phyloP scores from a whole-genome alignment of 2,113 vertebrate species.

The Dendropsophus ebraccatus region DNA sequence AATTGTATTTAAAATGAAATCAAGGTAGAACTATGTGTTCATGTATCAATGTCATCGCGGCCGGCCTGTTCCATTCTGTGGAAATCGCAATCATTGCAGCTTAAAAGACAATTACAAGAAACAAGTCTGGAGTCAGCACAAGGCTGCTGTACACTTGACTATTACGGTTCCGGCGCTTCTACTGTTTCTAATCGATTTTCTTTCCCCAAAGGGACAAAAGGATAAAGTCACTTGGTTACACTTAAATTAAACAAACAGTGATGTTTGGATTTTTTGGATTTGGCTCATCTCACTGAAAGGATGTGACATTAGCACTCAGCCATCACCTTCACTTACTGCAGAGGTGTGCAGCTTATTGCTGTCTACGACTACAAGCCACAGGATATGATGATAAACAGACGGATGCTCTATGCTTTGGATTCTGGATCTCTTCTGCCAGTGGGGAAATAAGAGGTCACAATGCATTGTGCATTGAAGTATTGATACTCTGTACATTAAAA shows the following conservation, averaged over 20 bases:
- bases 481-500: neutral
- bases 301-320: constrained; percentile 4
- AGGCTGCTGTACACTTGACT: neutral
- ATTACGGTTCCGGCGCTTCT: constrained; percentile 18
- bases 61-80: neutral
- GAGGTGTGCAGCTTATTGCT: neutral
- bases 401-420: neutral
- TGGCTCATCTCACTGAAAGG: neutral
- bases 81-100: constrained; percentile 43
- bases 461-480: neutral
- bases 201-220: constrained; percentile 6
- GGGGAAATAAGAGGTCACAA: neutral
- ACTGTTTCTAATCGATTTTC: constrained; percentile 26
- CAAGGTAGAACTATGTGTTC: constrained; percentile 6
- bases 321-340: neutral
- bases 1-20: constrained; percentile 17
- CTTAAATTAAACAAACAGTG: constrained; percentile 21
- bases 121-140: constrained; percentile 35
- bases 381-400: neutral
- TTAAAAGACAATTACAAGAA: constrained; percentile 45
- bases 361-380: neutral
- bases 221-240: constrained; percentile 30
- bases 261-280: constrained; percentile 15
- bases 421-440: neutral
- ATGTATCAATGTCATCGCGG: constrained; percentile 26